Evolutionary conservation across 2,113 vertebrate genomes (phyloP), one percentile per base, ranked within the genome.

Genomic region (Sapajus apella): DNA sequence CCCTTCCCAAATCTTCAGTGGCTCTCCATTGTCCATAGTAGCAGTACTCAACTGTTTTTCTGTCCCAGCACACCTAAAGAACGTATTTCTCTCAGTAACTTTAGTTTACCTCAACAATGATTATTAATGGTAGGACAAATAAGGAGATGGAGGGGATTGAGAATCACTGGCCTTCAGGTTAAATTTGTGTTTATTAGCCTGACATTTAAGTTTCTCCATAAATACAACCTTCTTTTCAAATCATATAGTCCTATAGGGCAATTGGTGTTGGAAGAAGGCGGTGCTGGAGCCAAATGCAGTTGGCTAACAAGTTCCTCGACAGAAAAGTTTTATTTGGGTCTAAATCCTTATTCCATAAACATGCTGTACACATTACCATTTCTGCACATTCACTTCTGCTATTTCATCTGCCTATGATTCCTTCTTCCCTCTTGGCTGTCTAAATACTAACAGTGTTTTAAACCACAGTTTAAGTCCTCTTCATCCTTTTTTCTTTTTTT

Each of bases 391-490:
- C 61, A 43, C 87, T 90, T 64, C 68, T 81, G 23, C 37, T 52
- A 23, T 50, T 89, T 55, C 17, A 10, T 37, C 66, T 91, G 18
- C 6, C 47, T 30, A 25, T 47, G 45, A 79, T 32, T 55, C n/a
- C 32, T 6, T 79, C 55, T 91, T 80, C 8, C 30, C 64, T 56
- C 61, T 86, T 91, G 72, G 35, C 37, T 72, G 2, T 87, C 55
- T 95, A 70, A 92, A 90, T 58, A 52, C 52, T 93, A 18, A 43
- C 56, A 27, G 2, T 88, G 40, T 90, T 77, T 91, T 95, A 72
- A 86, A 35, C 37, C 37, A 66, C 37, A 25, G 27, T 25, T 81
- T 25, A 84, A 72, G n/a, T 83, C 32, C 25, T 90, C n/a, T 94
- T 73, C 35, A 50, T 94, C 55, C 27, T 61, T 61, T 61, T 61